phyloP scores from a whole-genome alignment of 2,888 invertebrate species.

The Pteria penguin region DNA sequence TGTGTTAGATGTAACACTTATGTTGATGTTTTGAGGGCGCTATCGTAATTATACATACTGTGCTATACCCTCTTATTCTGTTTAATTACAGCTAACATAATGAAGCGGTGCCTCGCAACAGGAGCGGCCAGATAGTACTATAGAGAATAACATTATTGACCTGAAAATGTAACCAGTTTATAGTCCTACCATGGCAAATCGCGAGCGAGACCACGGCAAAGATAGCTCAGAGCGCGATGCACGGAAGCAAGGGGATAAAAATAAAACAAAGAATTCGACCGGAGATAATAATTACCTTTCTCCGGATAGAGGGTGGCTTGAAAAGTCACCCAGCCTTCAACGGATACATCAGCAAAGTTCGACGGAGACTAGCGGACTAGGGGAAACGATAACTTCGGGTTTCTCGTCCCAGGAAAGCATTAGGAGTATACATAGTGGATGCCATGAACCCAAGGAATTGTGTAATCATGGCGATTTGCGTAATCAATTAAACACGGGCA shows the following conservation, averaged over 20 bases:
- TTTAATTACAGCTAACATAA: background rate
- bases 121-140: background rate
- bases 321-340: conserved; percentile 58
- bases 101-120: background rate
- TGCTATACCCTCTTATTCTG: background rate
- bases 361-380: conserved; percentile 74
- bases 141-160: background rate
- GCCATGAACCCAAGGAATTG: background rate
- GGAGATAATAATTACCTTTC: conserved; percentile 51
- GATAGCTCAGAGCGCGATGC: background rate
- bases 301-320: conserved; percentile 49
- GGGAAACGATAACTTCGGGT: conserved; percentile 71
- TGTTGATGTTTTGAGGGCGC: background rate
- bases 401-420: conserved; percentile 74
- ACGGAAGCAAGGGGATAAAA: background rate
- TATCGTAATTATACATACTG: background rate
- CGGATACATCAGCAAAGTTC: conserved; percentile 72
- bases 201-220: background rate
- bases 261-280: conserved; percentile 29
- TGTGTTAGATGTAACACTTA: background rate
- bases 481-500: conserved; percentile 17
- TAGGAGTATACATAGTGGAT: conserved; percentile 54
- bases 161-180: background rate
- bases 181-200: background rate
- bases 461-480: conserved; percentile 9